Evolutionary conservation across 1,140 invertebrate genomes (phyloP).

Genomic region (Schmidtea mediterranea): DNA sequence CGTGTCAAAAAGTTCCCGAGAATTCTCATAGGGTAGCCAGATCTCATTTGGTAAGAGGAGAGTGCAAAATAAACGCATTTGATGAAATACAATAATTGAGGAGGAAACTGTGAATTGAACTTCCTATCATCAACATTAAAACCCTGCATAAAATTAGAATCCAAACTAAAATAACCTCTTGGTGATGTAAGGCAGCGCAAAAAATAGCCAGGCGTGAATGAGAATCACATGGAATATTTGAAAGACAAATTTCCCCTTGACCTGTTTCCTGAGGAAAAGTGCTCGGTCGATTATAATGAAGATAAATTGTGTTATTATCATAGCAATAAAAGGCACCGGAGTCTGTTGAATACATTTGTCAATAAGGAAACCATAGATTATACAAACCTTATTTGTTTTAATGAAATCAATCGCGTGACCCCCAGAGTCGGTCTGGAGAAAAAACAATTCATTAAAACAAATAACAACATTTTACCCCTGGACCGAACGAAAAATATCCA

Average conservation of each 20-base stretch:
- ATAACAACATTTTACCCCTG: background rate
- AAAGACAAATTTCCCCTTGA: conserved; percentile 52
- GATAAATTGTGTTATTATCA: conserved; percentile 63
- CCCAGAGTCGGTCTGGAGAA: too few relatives aligned
- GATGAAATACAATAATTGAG: conserved; percentile 53
- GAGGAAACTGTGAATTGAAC: too few relatives aligned
- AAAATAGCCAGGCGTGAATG: conserved; percentile 90
- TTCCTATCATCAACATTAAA: too few relatives aligned
- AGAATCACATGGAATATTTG: conserved; percentile 56
- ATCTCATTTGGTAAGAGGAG: conserved; percentile 76
- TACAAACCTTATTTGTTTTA: too few relatives aligned
- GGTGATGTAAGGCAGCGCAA: conserved; percentile 66
- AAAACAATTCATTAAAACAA: too few relatives aligned
- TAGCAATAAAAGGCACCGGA: conserved; percentile 71
- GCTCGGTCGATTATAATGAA: conserved; percentile 80
- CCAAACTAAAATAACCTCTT: background rate
- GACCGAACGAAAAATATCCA: conserved; percentile 36
- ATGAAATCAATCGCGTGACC: too few relatives aligned
- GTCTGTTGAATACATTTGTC: conserved; percentile 34
- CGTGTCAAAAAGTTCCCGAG: conserved; percentile 84
- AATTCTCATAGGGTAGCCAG: conserved; percentile 78
- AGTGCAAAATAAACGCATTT: conserved; percentile 77
- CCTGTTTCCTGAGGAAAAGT: conserved; percentile 69
- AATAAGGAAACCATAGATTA: too few relatives aligned
- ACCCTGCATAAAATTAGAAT: too few relatives aligned